A percentile compares a stretch with the other conserved stretches of the same genome.
Conservation (phyloP, 2,888 invertebrate species). For the Latrodectus elegans region DNA sequence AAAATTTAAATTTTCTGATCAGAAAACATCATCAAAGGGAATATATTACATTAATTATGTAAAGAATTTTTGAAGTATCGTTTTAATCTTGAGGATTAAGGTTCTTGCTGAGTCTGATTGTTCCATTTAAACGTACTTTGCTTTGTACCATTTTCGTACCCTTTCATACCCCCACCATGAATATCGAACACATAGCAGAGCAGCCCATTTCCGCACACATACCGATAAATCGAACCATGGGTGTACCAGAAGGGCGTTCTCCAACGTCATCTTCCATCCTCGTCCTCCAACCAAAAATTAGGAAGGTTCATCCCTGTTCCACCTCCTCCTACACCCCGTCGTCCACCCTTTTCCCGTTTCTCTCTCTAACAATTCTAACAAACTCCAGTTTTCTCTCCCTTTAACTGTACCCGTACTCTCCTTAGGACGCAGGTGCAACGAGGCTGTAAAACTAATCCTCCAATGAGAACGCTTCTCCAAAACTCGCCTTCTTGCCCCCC, state of each 20-base stretch:
- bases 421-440: slow-evolving; percentile 61
- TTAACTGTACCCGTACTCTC: slow-evolving; percentile 62
- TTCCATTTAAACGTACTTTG: slow-evolving; percentile 31
- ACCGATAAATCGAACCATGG: slow-evolving; percentile 52
- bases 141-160: not conserved
- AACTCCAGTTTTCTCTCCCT: slow-evolving; percentile 48
- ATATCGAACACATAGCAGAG: slow-evolving; percentile 2
- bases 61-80: not conserved
- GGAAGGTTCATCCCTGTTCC: slow-evolving; percentile 48
- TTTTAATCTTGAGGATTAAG: slow-evolving; percentile 19
- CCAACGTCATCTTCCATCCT: slow-evolving; percentile 54
- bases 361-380: slow-evolving; percentile 35
- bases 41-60: no score
- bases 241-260: slow-evolving; percentile 49
- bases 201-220: slow-evolving; percentile 6
- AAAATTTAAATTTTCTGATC: no score
- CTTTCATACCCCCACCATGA: not conserved
- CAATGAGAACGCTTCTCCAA: slow-evolving; percentile 37
- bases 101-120: slow-evolving; percentile 26
- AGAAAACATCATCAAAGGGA: no score
- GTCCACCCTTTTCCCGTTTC: slow-evolving; percentile 13
- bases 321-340: slow-evolving; percentile 25
- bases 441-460: slow-evolving; percentile 62
- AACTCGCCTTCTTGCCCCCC: not conserved
- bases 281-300: slow-evolving; percentile 68